Evolutionary conservation across 2,113 vertebrate genomes (phyloP), one percentile per base, ranked within the genome.

Genomic region (Rhineura floridana): DNA sequence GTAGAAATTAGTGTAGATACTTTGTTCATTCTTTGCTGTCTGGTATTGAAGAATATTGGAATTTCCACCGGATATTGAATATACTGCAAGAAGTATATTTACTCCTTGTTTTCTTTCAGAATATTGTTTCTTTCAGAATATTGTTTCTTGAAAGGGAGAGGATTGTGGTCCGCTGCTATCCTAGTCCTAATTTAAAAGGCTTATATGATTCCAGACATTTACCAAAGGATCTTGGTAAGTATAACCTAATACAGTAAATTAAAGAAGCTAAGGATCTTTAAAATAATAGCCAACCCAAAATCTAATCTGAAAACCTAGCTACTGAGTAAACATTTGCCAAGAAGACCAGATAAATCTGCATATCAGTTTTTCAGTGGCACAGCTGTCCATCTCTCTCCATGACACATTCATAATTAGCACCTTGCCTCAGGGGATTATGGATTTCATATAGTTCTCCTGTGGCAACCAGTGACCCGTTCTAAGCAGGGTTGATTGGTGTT

Each of bases 401-500:
- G 83, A 81, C 70, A 85, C 77, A 21, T 44, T 79, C 67, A 50
- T 80, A 84, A 87, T 73, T 50, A 87, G 21, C 75, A 79, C 11
- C 6, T 86, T 89, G 89, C 2, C 48, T 85, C 39, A 63, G 72
- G 39, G 73, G 83, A 62, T 33, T 91, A 70, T 0, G 3, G 86
- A 82, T 55, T 83, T 81, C 0, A 1, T 36, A 85, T 30, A 69
- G 73, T 85, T 88, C 90, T 90, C 87, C 44, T 4, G 2, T 11
- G 88, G 81, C 73, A 91, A 75, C 52, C 81, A 93, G 39, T 72
- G 83, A 81, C 92, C 93, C 78, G 91, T 91, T 76, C 85, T 89
- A 81, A 90, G 69, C 0, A 4, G 77, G 65, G 88, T 83, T 94
- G 90, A 90, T 59, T 88, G 84, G 84, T 76, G 15, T 62, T 88